A percentile compares a stretch with the other conserved stretches of the same genome.
Evolutionary conservation across 2,113 vertebrate species (phyloP).

Genomic region (Silurus asotus): DNA sequence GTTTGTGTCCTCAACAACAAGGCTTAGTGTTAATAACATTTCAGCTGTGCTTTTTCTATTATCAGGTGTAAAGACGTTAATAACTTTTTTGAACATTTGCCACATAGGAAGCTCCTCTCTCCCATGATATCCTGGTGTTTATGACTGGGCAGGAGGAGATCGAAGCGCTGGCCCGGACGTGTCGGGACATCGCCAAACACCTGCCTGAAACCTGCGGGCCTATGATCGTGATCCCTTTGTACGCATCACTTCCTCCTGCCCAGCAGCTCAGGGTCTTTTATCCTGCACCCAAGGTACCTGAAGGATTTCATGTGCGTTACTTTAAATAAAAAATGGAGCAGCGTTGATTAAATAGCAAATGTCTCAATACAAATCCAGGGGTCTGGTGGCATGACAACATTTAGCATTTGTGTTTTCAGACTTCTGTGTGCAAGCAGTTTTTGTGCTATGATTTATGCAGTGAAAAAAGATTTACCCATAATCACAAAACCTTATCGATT

Average conservation of each 20-base stretch:
- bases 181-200: constrained; percentile 87
- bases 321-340: neutral
- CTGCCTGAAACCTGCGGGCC: constrained; percentile 81
- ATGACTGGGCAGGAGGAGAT: constrained; percentile 98
- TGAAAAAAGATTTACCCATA: neutral
- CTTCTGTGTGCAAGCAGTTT: neutral
- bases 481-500: neutral
- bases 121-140: constrained; percentile 93
- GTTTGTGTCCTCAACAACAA: too few species aligned
- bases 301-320: neutral
- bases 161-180: constrained; percentile 91
- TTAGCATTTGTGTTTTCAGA: neutral
- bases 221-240: constrained; percentile 86
- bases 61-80: neutral
- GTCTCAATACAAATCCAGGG: neutral
- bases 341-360: neutral
- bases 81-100: neutral
- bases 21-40: too few species aligned
- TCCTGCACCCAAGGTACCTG: constrained; percentile 81
- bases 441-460: neutral
- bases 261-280: constrained; percentile 93
- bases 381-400: neutral
- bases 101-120: constrained; percentile 82
- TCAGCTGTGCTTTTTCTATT: neutral
- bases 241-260: constrained; percentile 86